A percentile compares a stretch with the other conserved stretches of the same genome.
These are phyloP conservation scores for Isurus oxyrinchus DNA, from an alignment of 2,113 vertebrate genomes.

Conservation along the genomic window DNA sequence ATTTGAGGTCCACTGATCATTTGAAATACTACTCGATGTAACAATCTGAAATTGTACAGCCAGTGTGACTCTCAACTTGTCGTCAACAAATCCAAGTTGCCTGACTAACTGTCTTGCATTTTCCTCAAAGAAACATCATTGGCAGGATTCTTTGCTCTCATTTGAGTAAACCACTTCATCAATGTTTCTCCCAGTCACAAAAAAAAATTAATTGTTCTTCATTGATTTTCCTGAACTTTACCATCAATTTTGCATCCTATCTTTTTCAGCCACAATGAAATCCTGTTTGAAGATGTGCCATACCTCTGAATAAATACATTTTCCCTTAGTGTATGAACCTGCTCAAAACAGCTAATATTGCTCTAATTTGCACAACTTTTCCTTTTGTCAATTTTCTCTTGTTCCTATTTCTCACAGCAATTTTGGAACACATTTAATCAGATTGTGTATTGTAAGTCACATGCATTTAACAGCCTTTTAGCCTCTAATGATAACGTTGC, in stretches of 20 bases:
- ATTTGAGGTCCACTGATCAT: neutral
- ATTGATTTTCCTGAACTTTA: neutral
- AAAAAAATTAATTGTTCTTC: neutral
- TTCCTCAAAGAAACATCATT: neutral
- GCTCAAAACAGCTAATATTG: neutral
- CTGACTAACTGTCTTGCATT: neutral
- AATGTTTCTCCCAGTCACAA: neutral
- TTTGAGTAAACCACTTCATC: slow-evolving; percentile 15
- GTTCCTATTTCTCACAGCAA: neutral
- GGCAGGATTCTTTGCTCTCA: slow-evolving; percentile 27
- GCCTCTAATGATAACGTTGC: neutral
- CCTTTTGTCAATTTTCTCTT: neutral
- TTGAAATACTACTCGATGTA: neutral
- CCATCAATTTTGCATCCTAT: neutral
- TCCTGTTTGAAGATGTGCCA: neutral
- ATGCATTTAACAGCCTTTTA: neutral
- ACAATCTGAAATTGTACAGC: neutral
- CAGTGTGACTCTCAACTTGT: neutral
- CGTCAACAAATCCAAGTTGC: neutral
- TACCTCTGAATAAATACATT: neutral
- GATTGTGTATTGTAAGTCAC: neutral
- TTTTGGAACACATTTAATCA: neutral
- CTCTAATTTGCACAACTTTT: neutral
- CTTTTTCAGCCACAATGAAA: neutral
- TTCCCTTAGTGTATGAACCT: neutral